Conservation (phyloP, 2,888 invertebrate genomes). For the Coecobrya sp. region DNA sequence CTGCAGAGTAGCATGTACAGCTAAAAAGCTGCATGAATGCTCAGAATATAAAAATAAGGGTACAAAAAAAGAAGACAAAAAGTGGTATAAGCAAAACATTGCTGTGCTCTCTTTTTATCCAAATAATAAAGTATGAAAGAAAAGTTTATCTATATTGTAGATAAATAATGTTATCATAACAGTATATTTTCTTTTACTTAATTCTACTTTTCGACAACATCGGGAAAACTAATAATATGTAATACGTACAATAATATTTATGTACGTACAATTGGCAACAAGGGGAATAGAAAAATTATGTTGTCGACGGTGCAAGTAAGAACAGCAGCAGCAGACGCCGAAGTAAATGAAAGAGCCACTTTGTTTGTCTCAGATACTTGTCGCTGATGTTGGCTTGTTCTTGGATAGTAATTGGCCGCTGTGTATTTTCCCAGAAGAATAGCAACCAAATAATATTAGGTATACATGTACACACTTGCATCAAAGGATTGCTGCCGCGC, state of each 20-base stretch:
- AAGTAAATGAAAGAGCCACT: constrained; percentile 53
- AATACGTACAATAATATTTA: constrained; percentile 18
- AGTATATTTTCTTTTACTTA: constrained; percentile 14
- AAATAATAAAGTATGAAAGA: constrained; percentile 35
- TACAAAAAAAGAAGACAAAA: constrained; percentile 28
- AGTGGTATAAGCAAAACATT: constrained; percentile 17
- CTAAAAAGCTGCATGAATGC: constrained; percentile 67
- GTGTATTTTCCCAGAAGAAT: not conserved
- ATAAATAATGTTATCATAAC: not conserved
- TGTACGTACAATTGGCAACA: constrained; percentile 55
- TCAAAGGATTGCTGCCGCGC: no score
- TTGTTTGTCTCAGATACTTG: constrained; percentile 51
- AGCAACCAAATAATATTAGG: not conserved
- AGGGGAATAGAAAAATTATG: constrained; percentile 57
- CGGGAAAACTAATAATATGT: constrained; percentile 38
- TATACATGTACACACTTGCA: not conserved
- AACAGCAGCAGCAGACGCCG: constrained; percentile 1
- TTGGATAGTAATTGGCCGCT: constrained; percentile 25
- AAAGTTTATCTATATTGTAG: constrained; percentile 48
- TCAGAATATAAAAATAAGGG: constrained; percentile 60
- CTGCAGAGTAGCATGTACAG: constrained; percentile 54
- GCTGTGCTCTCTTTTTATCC: not conserved
- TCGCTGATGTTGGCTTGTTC: constrained; percentile 26
- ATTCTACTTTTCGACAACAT: constrained; percentile 49
- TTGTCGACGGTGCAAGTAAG: not conserved